Conservation (phyloP, 2,113 vertebrate genomes). For the Pteropus alecto region DNA sequence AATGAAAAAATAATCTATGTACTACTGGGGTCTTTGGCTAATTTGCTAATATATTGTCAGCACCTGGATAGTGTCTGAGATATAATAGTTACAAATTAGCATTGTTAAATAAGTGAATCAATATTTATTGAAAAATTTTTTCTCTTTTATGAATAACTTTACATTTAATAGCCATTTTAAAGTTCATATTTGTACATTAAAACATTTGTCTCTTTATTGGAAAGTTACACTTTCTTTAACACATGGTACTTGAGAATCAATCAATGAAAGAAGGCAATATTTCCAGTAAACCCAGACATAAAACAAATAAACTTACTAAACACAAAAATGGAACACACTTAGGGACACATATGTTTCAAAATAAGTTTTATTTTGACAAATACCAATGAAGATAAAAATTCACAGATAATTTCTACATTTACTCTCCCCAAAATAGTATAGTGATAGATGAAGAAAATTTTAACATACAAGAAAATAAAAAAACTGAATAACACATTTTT, state of each 20-base stretch:
- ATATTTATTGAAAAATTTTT: background rate
- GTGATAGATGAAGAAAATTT: background rate
- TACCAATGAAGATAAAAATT: background rate
- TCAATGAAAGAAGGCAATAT: background rate
- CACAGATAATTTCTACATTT: background rate
- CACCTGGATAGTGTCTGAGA: background rate
- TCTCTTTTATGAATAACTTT: background rate
- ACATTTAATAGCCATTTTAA: background rate
- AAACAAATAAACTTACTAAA: constrained; percentile 24
- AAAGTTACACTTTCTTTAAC: background rate
- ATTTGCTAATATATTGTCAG: background rate
- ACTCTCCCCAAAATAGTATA: background rate
- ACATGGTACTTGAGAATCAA: background rate
- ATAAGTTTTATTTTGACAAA: background rate
- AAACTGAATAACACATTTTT: background rate
- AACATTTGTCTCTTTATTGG: background rate
- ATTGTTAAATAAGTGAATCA: background rate
- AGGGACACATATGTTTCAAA: background rate
- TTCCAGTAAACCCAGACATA: background rate
- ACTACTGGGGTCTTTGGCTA: background rate
- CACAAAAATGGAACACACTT: background rate
- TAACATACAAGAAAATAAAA: background rate
- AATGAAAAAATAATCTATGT: background rate
- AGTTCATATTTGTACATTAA: background rate
- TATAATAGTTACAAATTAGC: background rate